These are phyloP conservation scores for Tenthredo amoena DNA, from an alignment of 2,888 invertebrate species.

Conservation along the genomic window DNA sequence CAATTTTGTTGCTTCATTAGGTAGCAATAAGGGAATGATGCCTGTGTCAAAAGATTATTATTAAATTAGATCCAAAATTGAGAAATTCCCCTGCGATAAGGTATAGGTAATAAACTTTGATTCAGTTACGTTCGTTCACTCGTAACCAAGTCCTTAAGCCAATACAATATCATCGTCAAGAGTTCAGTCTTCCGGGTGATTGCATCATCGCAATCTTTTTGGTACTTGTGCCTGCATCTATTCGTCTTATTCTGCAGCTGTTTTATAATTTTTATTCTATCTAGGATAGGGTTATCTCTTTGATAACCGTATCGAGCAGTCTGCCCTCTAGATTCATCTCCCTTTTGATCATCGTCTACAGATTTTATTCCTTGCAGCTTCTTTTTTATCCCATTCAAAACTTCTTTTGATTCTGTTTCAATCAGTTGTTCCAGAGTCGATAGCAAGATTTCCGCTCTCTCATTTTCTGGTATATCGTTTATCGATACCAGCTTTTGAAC, in stretches of 20 bases:
- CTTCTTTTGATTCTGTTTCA: constrained; percentile 53
- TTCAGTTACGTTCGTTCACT: not conserved
- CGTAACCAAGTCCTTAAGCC: constrained; percentile 57
- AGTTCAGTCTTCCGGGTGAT: constrained; percentile 54
- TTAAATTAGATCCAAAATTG: no score
- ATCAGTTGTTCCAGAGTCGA: constrained; percentile 58
- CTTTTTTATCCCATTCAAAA: constrained; percentile 1
- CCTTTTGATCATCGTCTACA: not conserved
- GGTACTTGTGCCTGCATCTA: constrained; percentile 57
- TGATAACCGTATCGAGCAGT: constrained; percentile 55
- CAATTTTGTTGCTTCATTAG: no score
- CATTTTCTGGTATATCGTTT: constrained; percentile 57
- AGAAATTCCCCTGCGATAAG: no score
- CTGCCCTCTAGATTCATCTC: constrained; percentile 36
- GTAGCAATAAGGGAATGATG: no score
- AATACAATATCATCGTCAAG: constrained; percentile 55
- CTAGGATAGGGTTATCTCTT: constrained; percentile 57
- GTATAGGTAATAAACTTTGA: not conserved
- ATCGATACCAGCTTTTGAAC: constrained; percentile 52
- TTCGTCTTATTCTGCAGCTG: constrained; percentile 28
- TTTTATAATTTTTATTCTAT: constrained; percentile 55
- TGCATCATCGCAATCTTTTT: constrained; percentile 55
- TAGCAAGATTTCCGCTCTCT: constrained; percentile 57
- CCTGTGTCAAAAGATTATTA: no score
- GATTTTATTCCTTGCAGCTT: not conserved